phyloP scores from a whole-genome alignment of 2,888 invertebrate species.

The Orthosia gracilis region DNA sequence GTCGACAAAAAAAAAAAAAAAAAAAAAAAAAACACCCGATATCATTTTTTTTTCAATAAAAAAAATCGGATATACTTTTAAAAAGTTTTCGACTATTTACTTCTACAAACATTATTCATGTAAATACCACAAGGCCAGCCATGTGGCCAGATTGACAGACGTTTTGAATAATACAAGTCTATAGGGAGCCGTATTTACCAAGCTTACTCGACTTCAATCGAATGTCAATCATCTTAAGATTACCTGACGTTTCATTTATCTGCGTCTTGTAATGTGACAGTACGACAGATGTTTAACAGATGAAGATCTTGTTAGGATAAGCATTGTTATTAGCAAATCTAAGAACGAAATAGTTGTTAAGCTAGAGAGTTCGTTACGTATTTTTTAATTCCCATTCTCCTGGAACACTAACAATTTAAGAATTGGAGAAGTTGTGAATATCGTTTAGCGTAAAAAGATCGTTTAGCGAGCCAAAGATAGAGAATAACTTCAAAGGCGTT shows the following conservation, averaged over 20 bases:
- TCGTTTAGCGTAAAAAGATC: too few relatives aligned
- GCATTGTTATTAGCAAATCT: not conserved
- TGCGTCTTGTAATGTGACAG: conserved; percentile 24
- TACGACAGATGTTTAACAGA: conserved; percentile 4
- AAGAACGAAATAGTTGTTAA: not conserved
- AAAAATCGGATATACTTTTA: not conserved
- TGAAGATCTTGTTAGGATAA: conserved; percentile 1
- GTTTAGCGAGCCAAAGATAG: too few relatives aligned
- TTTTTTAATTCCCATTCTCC: too few relatives aligned
- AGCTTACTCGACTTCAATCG: conserved; percentile 11
- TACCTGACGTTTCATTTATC: conserved; percentile 27
- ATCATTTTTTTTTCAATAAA: not conserved
- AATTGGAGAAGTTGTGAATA: too few relatives aligned
- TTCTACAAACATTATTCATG: not conserved
- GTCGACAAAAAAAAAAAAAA: too few relatives aligned
- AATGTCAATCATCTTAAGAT: conserved; percentile 23
- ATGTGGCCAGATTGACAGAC: not conserved
- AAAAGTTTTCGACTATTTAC: not conserved
- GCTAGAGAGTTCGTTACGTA: too few relatives aligned
- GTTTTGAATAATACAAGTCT: conserved; percentile 15
- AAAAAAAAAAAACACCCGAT: too few relatives aligned
- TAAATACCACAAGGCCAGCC: not conserved
- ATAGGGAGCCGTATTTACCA: not conserved
- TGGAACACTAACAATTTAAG: too few relatives aligned
- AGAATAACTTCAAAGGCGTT: too few relatives aligned